Percentiles rank a stretch among this genome's conserved stretches.
Evolutionary conservation across 2,888 invertebrate genomes (phyloP).

Genomic region (Eilema griseolum): DNA sequence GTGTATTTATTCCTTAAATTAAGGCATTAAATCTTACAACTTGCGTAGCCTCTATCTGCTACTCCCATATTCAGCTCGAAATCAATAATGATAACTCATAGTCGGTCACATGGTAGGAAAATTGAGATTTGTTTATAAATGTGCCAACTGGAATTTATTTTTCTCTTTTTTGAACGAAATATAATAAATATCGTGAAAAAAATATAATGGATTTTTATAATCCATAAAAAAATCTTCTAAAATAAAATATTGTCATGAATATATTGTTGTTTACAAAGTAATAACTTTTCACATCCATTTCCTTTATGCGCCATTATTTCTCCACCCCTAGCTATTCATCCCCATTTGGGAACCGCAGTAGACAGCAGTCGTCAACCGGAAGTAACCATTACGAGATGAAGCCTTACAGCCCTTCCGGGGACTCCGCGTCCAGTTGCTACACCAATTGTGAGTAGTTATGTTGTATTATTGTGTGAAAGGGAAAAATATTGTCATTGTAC

Average conservation of each 20-base stretch:
- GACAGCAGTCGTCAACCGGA: slow-evolving; percentile 72
- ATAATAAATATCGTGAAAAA: background rate
- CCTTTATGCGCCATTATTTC: slow-evolving; percentile 52
- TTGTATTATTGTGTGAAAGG: slow-evolving; percentile 8
- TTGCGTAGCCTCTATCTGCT: too few species aligned
- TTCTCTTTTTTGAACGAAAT: background rate
- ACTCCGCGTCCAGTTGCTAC: slow-evolving; percentile 81
- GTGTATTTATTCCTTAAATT: too few species aligned
- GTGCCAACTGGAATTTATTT: too few species aligned
- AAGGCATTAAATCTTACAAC: too few species aligned
- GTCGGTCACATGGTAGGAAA: too few species aligned
- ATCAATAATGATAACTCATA: too few species aligned
- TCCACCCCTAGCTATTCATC: slow-evolving; percentile 73
- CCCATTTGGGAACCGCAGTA: slow-evolving; percentile 76
- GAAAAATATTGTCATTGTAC: slow-evolving; percentile 6
- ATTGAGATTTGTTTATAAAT: too few species aligned
- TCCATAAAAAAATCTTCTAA: background rate
- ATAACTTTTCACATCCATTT: slow-evolving; percentile 56
- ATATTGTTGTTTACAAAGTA: slow-evolving; percentile 50
- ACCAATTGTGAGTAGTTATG: slow-evolving; percentile 74
- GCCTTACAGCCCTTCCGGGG: slow-evolving; percentile 81
- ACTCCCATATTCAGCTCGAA: too few species aligned
- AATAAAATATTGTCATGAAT: slow-evolving; percentile 23
- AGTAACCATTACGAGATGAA: slow-evolving; percentile 84
- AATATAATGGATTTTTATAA: slow-evolving; percentile 5